Conservation (phyloP, 2,797 vertebrate species). For the Antrozous pallidus region DNA sequence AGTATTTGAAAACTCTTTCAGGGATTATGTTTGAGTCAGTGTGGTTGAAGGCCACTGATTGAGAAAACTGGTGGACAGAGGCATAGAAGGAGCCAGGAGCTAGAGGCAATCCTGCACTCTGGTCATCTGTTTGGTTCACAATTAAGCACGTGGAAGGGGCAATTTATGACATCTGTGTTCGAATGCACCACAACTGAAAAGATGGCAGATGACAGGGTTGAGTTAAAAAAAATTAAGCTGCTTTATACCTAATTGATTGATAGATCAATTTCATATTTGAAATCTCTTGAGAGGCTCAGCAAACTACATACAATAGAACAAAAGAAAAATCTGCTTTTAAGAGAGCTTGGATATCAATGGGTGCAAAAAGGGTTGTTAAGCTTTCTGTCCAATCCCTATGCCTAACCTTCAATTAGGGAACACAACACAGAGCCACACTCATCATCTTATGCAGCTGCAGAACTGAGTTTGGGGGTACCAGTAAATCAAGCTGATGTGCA, state of each 20-base stretch:
- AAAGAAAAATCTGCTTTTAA: background rate
- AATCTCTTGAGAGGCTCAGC: background rate
- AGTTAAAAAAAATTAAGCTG: background rate
- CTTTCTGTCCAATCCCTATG: background rate
- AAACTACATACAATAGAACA: background rate
- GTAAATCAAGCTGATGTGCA: background rate
- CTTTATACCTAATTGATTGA: background rate
- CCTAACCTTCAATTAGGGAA: background rate
- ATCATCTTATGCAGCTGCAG: background rate
- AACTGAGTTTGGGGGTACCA: background rate
- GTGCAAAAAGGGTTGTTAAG: background rate
- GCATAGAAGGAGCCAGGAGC: background rate
- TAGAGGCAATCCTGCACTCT: background rate
- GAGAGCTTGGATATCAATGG: background rate
- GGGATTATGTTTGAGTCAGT: background rate
- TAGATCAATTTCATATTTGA: background rate
- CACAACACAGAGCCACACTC: too few relatives aligned
- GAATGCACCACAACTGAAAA: background rate
- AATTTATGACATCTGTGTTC: constrained; percentile 24
- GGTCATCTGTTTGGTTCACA: background rate
- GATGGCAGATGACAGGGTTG: background rate
- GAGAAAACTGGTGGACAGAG: background rate
- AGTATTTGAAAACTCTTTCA: background rate
- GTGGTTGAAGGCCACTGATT: background rate
- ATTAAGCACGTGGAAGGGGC: background rate